These are phyloP conservation scores for Epistrophe eligans DNA, from an alignment of 2,888 invertebrate genomes.

Conservation along the genomic window DNA sequence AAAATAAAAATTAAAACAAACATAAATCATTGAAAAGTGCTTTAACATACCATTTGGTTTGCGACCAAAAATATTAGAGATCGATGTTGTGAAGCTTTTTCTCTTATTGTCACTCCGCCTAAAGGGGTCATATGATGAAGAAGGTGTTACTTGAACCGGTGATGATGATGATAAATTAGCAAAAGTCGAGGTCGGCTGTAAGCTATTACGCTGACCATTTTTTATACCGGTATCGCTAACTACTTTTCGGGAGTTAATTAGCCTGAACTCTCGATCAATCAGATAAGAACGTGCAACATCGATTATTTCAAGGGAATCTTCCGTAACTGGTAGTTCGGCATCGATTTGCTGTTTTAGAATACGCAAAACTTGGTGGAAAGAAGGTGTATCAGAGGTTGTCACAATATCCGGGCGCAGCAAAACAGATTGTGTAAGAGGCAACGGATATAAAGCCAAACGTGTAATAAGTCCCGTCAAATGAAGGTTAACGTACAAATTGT, in stretches of 20 bases:
- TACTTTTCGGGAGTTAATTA: constrained; percentile 88
- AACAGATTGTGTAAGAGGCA: constrained; percentile 94
- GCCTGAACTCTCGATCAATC: constrained; percentile 90
- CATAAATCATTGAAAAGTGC: constrained; percentile 21
- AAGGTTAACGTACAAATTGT: constrained; percentile 93
- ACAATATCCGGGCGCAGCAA: constrained; percentile 93
- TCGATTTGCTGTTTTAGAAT: constrained; percentile 94
- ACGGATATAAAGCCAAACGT: constrained; percentile 93
- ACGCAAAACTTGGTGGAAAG: constrained; percentile 94
- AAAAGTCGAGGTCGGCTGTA: constrained; percentile 80
- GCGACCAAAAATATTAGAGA: constrained; percentile 90
- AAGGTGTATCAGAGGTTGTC: constrained; percentile 95
- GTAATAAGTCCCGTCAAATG: constrained; percentile 94
- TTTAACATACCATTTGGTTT: constrained; percentile 83
- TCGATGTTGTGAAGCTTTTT: constrained; percentile 89
- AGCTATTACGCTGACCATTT: constrained; percentile 77
- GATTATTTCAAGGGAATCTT: constrained; percentile 87
- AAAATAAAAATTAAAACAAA: constrained; percentile 53
- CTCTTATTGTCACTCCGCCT: constrained; percentile 89
- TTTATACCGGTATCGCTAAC: constrained; percentile 33
- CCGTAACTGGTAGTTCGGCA: constrained; percentile 86
- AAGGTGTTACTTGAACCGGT: constrained; percentile 82
- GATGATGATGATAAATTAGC: constrained; percentile 82
- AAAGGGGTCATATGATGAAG: constrained; percentile 85
- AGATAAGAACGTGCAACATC: constrained; percentile 92